Evolutionary conservation across 2,113 vertebrate species (phyloP), one percentile per base, ranked within the genome.

Genomic region (Gasterosteus nipponicus): DNA sequence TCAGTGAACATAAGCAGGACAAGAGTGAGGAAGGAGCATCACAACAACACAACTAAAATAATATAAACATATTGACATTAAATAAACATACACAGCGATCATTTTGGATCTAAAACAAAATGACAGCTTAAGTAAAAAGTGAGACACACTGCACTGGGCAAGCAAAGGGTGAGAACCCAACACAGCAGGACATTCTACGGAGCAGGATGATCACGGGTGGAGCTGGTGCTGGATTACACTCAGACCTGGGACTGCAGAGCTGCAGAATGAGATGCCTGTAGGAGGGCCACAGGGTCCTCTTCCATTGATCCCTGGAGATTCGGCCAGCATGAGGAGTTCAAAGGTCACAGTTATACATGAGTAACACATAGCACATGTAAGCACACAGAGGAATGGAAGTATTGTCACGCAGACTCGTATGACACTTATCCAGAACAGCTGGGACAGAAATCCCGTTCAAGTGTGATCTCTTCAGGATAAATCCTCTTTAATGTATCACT

Each of bases 191-290:
- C 75, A 87, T 62, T 66, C 54, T 19, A 72, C 35, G 61, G 69
- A 67, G 61, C 10, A 47, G 59, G 53, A 66, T 73, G 70, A 82
- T 53, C 4, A 18, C 11, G 46, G 67, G 78, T 73, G 1, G 53
- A 77, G 77, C 65, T 62, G 75, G 51, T 66, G 71, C 78, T 70
- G 83, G 53, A 81, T 72, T 14, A 82, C 76, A 83, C 70, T 78
- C 78, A 73, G 93, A 96, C 95, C 96, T 96, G 94, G 71, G 93
- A 91, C 64, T 87, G 90, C 60, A 91, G 85, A 81, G 88, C 92
- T 68, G 91, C 87, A 79, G 93, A 87, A 72, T 94, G 93, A 87
- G 91, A 62, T 4, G 92, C 89, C 89, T 91, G 93, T 11, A 94
- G 90, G 60, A 94, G 73, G 42, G 94, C 84, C 80, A 94, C 87